Evolutionary conservation across 2,797 vertebrate genomes (phyloP), one percentile per base, ranked within the genome.

Genomic region (Sciurus vulgaris): DNA sequence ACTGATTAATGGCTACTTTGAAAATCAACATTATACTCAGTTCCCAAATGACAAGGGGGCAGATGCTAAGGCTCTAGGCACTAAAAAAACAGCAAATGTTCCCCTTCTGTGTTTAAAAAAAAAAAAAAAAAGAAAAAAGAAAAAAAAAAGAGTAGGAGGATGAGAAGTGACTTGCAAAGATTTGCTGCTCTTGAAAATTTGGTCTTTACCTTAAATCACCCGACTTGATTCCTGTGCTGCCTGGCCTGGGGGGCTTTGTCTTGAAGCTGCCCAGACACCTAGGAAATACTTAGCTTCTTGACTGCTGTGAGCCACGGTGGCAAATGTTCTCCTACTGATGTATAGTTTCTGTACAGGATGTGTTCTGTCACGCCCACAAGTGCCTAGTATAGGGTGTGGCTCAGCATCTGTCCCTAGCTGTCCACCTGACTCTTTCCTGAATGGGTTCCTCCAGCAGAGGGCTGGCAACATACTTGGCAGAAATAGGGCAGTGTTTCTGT

Each of bases 131-230:
- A 85, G 72, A 89, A 49, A 14, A 1, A 7, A 65, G n/a, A 38
- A 61, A 59, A 59, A 85, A 81, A 90, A 81, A 41, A 1, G 90
- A 95, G 95, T 93, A 54, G 97, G 90, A 96, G 96, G 91, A 82
- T 79, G 63, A 97, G 79, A 95, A 97, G 81, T 91, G 92, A 94
- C 70, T 97, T 95, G 93, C 83, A 91, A 95, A 95, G 94, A 92
- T 96, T 92, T 76, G 18, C 82, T 91, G 74, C 94, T 97, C 90
- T 96, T 94, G 51, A 91, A 96, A 95, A 96, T 86, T 56, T 83
- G 92, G 79, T 91, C 74, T 94, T 98, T 96, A 98, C 95, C 96
- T 97, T 94, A 95, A 93, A 77, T 97, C 85, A 96, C 96, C 93
- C 89, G 70, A 6, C 79, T 61, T 20, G 5, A 38, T 56, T 86